A percentile compares a stretch with the other conserved stretches of the same genome.
Conservation (phyloP, 1,140 invertebrate species). For the Formica selysi region DNA sequence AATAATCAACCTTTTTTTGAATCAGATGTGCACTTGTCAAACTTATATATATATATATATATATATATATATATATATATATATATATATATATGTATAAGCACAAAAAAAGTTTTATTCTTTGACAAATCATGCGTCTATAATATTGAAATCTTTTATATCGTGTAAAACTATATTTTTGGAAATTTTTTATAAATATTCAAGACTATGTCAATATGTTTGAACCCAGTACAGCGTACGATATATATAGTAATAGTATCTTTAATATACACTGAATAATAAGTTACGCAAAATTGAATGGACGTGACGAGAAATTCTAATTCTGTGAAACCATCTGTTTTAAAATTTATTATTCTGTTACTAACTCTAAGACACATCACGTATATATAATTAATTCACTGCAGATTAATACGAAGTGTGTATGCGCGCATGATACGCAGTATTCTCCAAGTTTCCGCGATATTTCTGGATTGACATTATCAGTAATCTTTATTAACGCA, state of each 20-base stretch:
- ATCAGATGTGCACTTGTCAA: not conserved
- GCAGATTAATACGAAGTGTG: constrained; percentile 1
- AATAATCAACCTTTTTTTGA: not conserved
- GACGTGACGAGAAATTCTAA: not conserved
- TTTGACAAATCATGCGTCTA: not conserved
- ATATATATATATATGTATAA: not conserved
- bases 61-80: not conserved
- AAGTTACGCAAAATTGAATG: not conserved
- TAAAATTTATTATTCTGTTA: constrained; percentile 3
- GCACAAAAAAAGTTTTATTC: constrained; percentile 9
- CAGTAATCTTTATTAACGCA: constrained; percentile 55
- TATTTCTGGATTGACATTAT: constrained; percentile 56
- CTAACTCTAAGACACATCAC: not conserved
- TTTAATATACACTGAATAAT: not conserved
- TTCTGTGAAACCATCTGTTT: not conserved
- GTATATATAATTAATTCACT: not conserved
- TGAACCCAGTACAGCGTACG: not conserved
- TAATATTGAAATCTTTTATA: not conserved
- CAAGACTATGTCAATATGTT: constrained; percentile 14
- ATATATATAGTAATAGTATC: not conserved
- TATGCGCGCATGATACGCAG: not conserved
- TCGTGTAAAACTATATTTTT: not conserved
- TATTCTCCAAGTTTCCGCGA: constrained; percentile 31
- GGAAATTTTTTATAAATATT: constrained; percentile 29
- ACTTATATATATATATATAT: not conserved